phyloP scores from a whole-genome alignment of 2,113 vertebrate genomes.

The Elachura formosa region DNA sequence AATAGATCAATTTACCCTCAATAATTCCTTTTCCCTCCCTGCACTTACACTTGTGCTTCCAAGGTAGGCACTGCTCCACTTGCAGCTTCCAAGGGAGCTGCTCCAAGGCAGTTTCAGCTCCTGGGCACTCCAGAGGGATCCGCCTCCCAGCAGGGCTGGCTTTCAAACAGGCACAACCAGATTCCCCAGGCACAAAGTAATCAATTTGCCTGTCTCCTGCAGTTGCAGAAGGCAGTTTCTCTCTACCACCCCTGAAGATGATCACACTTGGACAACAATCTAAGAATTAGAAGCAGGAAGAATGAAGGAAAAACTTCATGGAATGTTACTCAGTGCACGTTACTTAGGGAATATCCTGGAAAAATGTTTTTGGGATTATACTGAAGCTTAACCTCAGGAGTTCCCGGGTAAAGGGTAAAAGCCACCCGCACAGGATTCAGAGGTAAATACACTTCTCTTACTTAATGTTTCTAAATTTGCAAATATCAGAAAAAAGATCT shows the following conservation, averaged over 20 bases:
- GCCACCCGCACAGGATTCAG: background rate
- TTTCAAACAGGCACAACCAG: slow-evolving; percentile 74
- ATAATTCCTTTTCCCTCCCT: background rate
- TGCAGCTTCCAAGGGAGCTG: background rate
- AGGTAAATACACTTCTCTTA: slow-evolving; percentile 61
- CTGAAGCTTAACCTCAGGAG: slow-evolving; percentile 3
- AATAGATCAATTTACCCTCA: background rate
- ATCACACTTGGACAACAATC: background rate
- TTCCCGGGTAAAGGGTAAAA: background rate
- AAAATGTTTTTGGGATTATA: background rate
- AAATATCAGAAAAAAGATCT: background rate
- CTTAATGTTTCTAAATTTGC: background rate
- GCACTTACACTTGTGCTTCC: background rate
- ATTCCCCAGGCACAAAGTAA: slow-evolving; percentile 75
- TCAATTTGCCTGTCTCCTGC: slow-evolving; percentile 25
- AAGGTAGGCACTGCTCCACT: background rate
- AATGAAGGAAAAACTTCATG: slow-evolving; percentile 24
- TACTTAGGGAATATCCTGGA: background rate
- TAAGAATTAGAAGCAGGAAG: slow-evolving; percentile 9
- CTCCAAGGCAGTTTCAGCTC: slow-evolving; percentile 54
- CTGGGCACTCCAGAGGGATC: slow-evolving; percentile 44
- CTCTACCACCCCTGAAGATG: slow-evolving; percentile 18
- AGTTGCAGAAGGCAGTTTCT: slow-evolving; percentile 32
- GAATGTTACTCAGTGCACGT: background rate
- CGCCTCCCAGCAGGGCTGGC: slow-evolving; percentile 72